A percentile compares a stretch with the other conserved stretches of the same genome.
These are phyloP conservation scores for Seriola dumerili DNA, from an alignment of 2,113 vertebrate genomes.

Conservation along the genomic window DNA sequence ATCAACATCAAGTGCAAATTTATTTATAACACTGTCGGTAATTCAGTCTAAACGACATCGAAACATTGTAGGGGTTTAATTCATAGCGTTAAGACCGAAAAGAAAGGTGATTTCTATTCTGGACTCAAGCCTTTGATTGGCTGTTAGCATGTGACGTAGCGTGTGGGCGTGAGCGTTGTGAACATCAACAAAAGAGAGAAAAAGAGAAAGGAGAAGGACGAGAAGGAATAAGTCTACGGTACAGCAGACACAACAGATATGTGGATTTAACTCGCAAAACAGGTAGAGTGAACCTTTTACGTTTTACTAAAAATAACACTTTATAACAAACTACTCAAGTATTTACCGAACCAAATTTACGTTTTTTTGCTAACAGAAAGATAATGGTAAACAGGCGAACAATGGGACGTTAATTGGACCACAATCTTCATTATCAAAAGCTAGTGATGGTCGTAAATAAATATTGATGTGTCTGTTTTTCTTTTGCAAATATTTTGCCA, in stretches of 20 bases:
- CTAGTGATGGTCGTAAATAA: neutral
- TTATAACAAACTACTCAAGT: neutral
- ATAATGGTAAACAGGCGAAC: neutral
- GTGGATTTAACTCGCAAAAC: conserved; percentile 65
- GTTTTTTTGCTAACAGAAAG: neutral
- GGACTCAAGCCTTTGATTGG: conserved; percentile 54
- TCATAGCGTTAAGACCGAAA: neutral
- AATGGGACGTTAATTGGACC: neutral
- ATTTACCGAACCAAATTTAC: neutral
- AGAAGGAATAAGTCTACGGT: conserved; percentile 9
- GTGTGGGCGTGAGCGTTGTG: conserved; percentile 57
- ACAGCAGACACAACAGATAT: conserved; percentile 48
- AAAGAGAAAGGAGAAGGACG: conserved; percentile 36
- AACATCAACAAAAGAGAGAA: conserved; percentile 79
- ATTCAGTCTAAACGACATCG: fast-evolving
- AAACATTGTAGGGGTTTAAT: neutral
- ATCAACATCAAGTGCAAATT: fast-evolving
- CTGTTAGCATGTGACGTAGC: neutral
- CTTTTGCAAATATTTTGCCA: too few relatives aligned
- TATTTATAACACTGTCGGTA: fast-evolving
- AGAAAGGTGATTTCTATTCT: neutral
- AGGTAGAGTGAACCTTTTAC: conserved; percentile 43
- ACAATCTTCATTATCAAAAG: neutral
- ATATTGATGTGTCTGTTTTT: neutral
- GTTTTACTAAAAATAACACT: neutral